These are phyloP conservation scores for Leucoma salicis DNA, from an alignment of 2,888 invertebrate species.

Conservation along the genomic window DNA sequence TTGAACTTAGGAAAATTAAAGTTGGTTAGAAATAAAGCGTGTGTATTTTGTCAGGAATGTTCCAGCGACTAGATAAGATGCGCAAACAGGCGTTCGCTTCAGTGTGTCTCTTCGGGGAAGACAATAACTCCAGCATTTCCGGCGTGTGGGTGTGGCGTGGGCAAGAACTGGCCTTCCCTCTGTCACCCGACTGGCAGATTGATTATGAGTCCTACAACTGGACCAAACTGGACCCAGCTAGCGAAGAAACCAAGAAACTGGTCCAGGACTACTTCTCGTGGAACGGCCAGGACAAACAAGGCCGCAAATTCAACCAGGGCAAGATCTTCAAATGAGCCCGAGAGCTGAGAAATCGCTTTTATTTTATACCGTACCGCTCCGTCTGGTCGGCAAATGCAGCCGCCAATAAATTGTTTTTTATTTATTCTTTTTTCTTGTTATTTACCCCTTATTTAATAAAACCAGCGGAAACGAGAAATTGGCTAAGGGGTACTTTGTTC, in stretches of 20 bases:
- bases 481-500: too few relatives aligned
- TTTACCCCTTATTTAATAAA: too few relatives aligned
- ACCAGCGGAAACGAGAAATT: too few relatives aligned
- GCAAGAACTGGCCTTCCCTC: slow-evolving; percentile 94
- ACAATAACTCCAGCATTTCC: slow-evolving; percentile 95
- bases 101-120: slow-evolving; percentile 94
- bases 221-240: slow-evolving; percentile 94
- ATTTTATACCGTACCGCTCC: slow-evolving; percentile 38
- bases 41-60: slow-evolving; percentile 89
- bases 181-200: slow-evolving; percentile 96
- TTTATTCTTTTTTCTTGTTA: slow-evolving; percentile 40
- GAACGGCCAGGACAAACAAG: slow-evolving; percentile 92
- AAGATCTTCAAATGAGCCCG: slow-evolving; percentile 96
- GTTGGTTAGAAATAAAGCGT: too few relatives aligned
- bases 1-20: too few relatives aligned
- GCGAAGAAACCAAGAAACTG: slow-evolving; percentile 91
- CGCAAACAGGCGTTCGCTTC: slow-evolving; percentile 98
- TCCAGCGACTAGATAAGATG: slow-evolving; percentile 98
- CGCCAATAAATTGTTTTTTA: slow-evolving; percentile 63
- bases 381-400: slow-evolving; percentile 37
- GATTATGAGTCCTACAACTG: slow-evolving; percentile 98
- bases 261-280: slow-evolving; percentile 95
- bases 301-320: slow-evolving; percentile 98
- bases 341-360: slow-evolving; percentile 46
- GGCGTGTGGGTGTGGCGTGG: slow-evolving; percentile 99